A percentile compares a stretch with the other conserved stretches of the same genome.
These are phyloP conservation scores for Catocala nupta DNA, from an alignment of 2,888 invertebrate genomes.

Conservation along the genomic window DNA sequence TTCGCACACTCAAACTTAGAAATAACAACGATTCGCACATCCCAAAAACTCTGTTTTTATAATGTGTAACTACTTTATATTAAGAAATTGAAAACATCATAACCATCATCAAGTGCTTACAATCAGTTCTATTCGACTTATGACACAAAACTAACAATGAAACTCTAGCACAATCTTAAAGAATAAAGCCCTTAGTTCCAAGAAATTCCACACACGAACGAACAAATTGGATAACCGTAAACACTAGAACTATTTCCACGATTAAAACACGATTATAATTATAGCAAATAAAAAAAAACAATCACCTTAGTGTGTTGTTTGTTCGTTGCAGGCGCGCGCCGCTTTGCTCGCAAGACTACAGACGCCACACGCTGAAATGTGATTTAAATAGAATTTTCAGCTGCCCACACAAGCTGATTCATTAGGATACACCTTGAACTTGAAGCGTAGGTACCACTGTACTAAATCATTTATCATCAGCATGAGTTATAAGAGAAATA, in stretches of 20 bases:
- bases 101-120: too few relatives aligned
- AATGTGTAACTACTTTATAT: too few relatives aligned
- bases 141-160: background rate
- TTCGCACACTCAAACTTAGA: too few relatives aligned
- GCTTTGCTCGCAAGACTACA: conserved; percentile 76
- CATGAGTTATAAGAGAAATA: conserved; percentile 14
- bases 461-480: conserved; percentile 37
- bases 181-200: background rate
- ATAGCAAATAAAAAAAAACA: conserved; percentile 38
- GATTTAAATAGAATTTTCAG: conserved; percentile 85
- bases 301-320: conserved; percentile 58
- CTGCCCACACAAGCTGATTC: conserved; percentile 81
- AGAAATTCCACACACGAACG: too few relatives aligned
- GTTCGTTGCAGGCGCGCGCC: conserved; percentile 85
- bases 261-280: conserved; percentile 15
- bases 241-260: background rate
- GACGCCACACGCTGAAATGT: conserved; percentile 58
- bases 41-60: too few relatives aligned
- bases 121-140: too few relatives aligned
- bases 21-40: too few relatives aligned
- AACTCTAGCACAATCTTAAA: background rate
- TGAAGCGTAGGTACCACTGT: conserved; percentile 56
- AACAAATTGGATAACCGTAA: background rate
- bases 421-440: conserved; percentile 82
- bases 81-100: too few relatives aligned